Percentiles rank a stretch among this genome's conserved stretches.
These are phyloP conservation scores for Coptodon rendalli DNA, from an alignment of 2,113 vertebrate genomes.

Conservation along the genomic window DNA sequence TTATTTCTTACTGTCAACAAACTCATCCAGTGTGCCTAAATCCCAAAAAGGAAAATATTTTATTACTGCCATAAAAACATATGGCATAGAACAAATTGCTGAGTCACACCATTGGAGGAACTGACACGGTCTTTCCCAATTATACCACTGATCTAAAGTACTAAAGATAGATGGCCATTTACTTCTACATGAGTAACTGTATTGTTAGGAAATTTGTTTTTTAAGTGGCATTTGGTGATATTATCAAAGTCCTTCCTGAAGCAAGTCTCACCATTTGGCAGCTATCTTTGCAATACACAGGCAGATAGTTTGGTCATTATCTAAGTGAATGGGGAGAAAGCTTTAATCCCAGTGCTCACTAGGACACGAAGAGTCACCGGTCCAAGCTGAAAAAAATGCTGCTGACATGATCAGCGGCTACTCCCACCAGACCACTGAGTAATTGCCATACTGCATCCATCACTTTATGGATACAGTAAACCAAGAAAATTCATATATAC, in stretches of 20 bases:
- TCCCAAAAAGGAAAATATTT: background rate
- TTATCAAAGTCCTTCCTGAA: background rate
- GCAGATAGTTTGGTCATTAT: rapidly evolving
- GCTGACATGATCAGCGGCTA: background rate
- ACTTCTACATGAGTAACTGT: background rate
- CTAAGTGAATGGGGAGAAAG: background rate
- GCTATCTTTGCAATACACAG: background rate
- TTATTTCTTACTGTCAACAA: background rate
- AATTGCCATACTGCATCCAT: background rate
- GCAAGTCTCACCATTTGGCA: background rate
- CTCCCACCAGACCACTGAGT: background rate
- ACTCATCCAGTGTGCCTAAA: background rate
- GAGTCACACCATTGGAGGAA: background rate
- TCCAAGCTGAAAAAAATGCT: background rate
- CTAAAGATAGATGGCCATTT: background rate
- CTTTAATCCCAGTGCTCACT: background rate
- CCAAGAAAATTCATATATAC: background rate
- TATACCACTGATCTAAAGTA: background rate
- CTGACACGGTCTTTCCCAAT: background rate
- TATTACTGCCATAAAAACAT: background rate
- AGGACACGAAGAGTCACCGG: background rate
- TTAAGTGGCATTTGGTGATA: background rate
- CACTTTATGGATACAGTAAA: background rate
- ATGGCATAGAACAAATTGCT: background rate
- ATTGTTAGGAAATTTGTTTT: background rate